phyloP scores from a whole-genome alignment of 2,797 vertebrate genomes.

The Notolepis coatsorum region DNA sequence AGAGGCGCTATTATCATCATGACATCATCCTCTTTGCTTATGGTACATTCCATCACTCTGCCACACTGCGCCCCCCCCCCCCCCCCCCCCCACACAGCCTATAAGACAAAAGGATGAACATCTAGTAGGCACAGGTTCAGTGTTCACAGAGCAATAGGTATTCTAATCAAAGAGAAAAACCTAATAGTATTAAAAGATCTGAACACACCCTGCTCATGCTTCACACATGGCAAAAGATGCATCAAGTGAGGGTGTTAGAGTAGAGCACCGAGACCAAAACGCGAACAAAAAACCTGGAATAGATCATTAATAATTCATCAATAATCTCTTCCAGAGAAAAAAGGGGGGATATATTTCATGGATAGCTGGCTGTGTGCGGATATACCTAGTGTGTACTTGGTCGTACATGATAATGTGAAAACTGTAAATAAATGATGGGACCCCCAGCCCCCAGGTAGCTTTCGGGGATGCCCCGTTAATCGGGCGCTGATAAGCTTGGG shows the following conservation, averaged over 20 bases:
- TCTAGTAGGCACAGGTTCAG: conserved; percentile 11
- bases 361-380: conserved; percentile 44
- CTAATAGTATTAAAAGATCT: not conserved
- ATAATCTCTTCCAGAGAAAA: conserved; percentile 57
- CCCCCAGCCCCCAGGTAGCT: not conserved
- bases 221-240: conserved; percentile 8
- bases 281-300: conserved; percentile 69
- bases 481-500: too few species aligned
- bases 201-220: not conserved
- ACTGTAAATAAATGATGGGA: conserved; percentile 36
- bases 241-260: conserved; percentile 50
- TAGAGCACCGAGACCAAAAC: conserved; percentile 50
- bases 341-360: conserved; percentile 39
- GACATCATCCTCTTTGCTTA: conserved; percentile 62
- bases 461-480: not conserved
- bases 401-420: conserved; percentile 28
- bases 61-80: too few species aligned
- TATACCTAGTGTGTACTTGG: conserved; percentile 26
- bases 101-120: conserved; percentile 42
- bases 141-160: conserved; percentile 13
- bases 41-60: conserved; percentile 58
- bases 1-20: conserved; percentile 49
- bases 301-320: conserved; percentile 82
- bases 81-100: too few species aligned
- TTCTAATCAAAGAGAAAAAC: conserved; percentile 8